A percentile compares a stretch with the other conserved stretches of the same genome.
phyloP scores from a whole-genome alignment of 2,797 vertebrate species.

The Sebastes alutus region DNA sequence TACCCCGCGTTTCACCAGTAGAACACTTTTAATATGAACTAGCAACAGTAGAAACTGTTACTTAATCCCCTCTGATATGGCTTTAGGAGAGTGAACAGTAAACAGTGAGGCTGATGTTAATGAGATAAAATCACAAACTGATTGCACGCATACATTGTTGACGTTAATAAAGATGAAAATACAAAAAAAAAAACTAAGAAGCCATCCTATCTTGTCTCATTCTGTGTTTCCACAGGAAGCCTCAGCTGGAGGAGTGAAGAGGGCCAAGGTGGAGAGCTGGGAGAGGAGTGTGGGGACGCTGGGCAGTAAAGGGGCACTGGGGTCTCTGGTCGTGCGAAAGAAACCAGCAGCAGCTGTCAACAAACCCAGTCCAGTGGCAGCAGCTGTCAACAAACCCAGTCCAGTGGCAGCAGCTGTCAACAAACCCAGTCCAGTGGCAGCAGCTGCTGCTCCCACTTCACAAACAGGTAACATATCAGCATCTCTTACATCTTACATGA shows the following conservation, averaged over 20 bases:
- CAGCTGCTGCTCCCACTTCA: constrained; percentile 26
- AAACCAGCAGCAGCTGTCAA: constrained; percentile 60
- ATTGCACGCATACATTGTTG: background rate
- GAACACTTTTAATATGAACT: background rate
- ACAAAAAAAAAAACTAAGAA: background rate
- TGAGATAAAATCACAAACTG: too few species aligned
- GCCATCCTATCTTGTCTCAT: background rate
- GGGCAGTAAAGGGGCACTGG: constrained; percentile 71
- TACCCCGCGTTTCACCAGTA: background rate
- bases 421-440: too few species aligned
- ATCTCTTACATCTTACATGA: background rate
- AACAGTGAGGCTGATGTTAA: background rate
- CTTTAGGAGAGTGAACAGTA: background rate
- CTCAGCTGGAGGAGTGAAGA: constrained; percentile 74
- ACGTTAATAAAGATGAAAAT: background rate
- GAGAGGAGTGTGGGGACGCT: constrained; percentile 86
- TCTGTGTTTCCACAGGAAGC: constrained; percentile 52
- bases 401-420: background rate
- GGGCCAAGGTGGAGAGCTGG: constrained; percentile 85
- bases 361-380: background rate
- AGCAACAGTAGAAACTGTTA: background rate
- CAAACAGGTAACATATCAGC: constrained; percentile 52
- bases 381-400: background rate
- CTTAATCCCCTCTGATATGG: background rate
- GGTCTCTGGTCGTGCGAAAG: constrained; percentile 85